Evolutionary conservation across 2,888 invertebrate species (phyloP).

Genomic region (Altica lythri): DNA sequence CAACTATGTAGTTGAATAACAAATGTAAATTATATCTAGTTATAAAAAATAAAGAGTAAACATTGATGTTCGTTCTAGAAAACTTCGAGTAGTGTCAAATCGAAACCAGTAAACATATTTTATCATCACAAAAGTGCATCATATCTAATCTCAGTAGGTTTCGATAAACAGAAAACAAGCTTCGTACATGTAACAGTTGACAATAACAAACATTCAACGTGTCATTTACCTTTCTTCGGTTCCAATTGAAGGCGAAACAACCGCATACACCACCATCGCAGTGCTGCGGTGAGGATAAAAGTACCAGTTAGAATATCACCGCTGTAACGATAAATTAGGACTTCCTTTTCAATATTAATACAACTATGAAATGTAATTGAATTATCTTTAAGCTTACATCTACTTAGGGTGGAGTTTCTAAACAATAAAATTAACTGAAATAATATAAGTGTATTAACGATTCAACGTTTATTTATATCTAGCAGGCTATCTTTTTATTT

Average conservation of each 20-base stretch:
- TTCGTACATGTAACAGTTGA: slow-evolving; percentile 17
- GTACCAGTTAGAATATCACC: slow-evolving; percentile 3
- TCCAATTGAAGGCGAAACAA: slow-evolving; percentile 17
- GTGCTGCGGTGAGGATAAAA: slow-evolving; percentile 11
- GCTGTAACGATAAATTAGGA: slow-evolving; percentile 31
- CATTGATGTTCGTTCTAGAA: too few species aligned
- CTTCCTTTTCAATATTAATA: slow-evolving; percentile 38
- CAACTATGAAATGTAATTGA: slow-evolving; percentile 29
- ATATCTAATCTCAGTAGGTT: slow-evolving; percentile 14
- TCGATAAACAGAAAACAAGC: slow-evolving; percentile 20
- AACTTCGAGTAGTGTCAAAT: slow-evolving; percentile 4
- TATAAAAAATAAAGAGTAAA: too few species aligned
- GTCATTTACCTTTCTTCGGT: slow-evolving; percentile 30
- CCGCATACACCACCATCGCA: slow-evolving; percentile 11
- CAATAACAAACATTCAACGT: slow-evolving; percentile 22
- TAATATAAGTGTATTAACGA: too few species aligned
- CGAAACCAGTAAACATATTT: slow-evolving; percentile 4
- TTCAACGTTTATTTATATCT: too few species aligned
- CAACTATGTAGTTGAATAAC: too few species aligned
- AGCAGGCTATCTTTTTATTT: too few species aligned
- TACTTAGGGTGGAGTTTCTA: slow-evolving; percentile 1
- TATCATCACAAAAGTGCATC: slow-evolving; percentile 14
- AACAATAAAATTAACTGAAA: too few species aligned
- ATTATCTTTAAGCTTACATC: not conserved
- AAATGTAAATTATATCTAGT: too few species aligned